These are phyloP conservation scores for Smithornis capensis DNA, from an alignment of 2,113 vertebrate species.

Conservation along the genomic window DNA sequence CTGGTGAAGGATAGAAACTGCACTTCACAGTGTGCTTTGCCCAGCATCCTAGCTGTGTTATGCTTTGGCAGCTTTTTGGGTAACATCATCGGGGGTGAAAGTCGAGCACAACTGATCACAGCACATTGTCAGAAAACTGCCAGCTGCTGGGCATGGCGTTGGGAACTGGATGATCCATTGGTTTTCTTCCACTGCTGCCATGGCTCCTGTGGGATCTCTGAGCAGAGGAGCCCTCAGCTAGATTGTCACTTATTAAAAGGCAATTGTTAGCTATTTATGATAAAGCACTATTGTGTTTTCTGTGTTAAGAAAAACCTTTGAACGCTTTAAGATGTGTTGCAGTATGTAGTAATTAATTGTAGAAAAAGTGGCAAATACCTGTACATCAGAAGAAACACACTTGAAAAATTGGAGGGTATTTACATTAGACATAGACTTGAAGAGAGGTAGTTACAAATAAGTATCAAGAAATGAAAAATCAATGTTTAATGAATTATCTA, in stretches of 20 bases:
- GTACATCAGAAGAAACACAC: neutral
- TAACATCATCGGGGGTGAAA: neutral
- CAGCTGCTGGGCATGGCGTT: neutral
- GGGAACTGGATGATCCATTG: neutral
- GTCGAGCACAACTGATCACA: neutral
- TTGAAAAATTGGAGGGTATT: neutral
- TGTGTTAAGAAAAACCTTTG: neutral
- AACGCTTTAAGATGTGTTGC: neutral
- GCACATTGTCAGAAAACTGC: neutral
- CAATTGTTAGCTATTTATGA: neutral
- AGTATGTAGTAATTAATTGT: neutral
- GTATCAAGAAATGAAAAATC: neutral
- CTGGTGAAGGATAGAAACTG: neutral
- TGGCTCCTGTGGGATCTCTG: neutral
- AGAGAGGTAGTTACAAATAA: neutral
- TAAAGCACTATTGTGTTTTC: neutral
- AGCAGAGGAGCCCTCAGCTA: neutral
- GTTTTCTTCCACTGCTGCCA: neutral
- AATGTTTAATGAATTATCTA: neutral
- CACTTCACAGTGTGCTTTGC: neutral
- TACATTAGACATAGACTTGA: neutral
- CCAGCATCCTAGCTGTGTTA: neutral
- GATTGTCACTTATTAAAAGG: neutral
- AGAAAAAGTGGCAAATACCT: neutral
- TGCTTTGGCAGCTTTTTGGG: neutral